Conservation (phyloP, 2,797 vertebrate species). For the Typhlichthys eigenmanni region DNA sequence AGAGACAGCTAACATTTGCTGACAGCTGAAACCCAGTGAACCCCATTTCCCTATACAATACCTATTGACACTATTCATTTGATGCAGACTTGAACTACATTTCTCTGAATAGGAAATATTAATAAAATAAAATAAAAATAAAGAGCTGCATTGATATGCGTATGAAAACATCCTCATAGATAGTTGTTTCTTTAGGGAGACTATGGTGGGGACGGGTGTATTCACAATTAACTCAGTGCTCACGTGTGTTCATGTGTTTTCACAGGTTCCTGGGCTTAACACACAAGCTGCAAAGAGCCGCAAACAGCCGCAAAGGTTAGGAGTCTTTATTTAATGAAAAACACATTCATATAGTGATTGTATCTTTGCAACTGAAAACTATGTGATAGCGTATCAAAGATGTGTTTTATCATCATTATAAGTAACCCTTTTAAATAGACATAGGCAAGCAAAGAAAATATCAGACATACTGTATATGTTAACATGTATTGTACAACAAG, state of each 20-base stretch:
- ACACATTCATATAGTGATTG: slow-evolving; percentile 66
- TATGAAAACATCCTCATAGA: not conserved
- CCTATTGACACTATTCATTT: slow-evolving; percentile 58
- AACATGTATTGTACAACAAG: slow-evolving; percentile 61
- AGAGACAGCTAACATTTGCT: slow-evolving; percentile 71
- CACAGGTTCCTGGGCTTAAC: slow-evolving; percentile 71
- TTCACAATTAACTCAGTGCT: slow-evolving; percentile 64
- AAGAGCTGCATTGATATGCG: slow-evolving; percentile 7
- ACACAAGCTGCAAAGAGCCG: slow-evolving; percentile 56
- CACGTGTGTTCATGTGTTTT: slow-evolving; percentile 67
- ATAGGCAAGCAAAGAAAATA: slow-evolving; percentile 22
- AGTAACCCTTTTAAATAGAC: not conserved
- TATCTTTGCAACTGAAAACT: slow-evolving; percentile 57
- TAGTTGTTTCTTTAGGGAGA: slow-evolving; percentile 14
- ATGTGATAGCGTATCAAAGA: slow-evolving; percentile 74
- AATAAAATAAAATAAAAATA: not conserved
- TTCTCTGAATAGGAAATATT: slow-evolving; percentile 11
- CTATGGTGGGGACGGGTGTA: slow-evolving; percentile 49
- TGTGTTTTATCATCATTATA: slow-evolving; percentile 56
- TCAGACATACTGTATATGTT: slow-evolving; percentile 1
- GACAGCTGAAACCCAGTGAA: slow-evolving; percentile 54
- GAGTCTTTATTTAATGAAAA: slow-evolving; percentile 60
- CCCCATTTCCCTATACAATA: slow-evolving; percentile 52
- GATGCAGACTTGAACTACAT: slow-evolving; percentile 48
- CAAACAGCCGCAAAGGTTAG: slow-evolving; percentile 66